Percentiles rank a stretch among this genome's conserved stretches.
Conservation (phyloP, 1,140 invertebrate species). For the Drosophila kurseongensis region DNA sequence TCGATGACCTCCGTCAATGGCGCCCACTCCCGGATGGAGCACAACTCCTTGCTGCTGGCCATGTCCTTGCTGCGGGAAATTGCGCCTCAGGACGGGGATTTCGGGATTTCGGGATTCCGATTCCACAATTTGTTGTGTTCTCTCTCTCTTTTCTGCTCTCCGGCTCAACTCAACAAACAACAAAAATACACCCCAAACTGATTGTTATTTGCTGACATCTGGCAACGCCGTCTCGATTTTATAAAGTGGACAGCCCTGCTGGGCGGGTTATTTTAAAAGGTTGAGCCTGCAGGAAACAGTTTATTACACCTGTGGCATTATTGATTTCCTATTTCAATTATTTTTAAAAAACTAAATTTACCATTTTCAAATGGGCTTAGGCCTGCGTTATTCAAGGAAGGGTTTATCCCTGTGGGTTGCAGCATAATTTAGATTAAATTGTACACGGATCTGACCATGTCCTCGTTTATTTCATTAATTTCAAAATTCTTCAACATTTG, state of each 20-base stretch:
- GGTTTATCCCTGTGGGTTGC: too few species aligned
- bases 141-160: background rate
- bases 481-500: too few species aligned
- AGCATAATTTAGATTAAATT: too few species aligned
- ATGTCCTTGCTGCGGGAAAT: conserved; percentile 24
- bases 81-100: conserved; percentile 20
- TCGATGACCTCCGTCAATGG: conserved; percentile 91
- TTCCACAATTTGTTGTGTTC: background rate
- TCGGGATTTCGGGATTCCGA: background rate
- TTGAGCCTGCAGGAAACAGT: background rate
- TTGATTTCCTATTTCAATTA: too few species aligned
- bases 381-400: too few species aligned
- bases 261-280: background rate
- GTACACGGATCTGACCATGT: too few species aligned
- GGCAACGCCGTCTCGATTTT: background rate
- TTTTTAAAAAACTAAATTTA: too few species aligned
- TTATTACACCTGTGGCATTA: too few species aligned
- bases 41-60: conserved; percentile 64
- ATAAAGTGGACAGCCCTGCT: background rate
- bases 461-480: too few species aligned
- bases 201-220: background rate
- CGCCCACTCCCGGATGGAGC: conserved; percentile 90
- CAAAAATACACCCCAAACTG: conserved; percentile 4
- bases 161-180: conserved; percentile 4
- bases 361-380: too few species aligned